These are phyloP conservation scores for Maccullochella peelii DNA, from an alignment of 2,113 vertebrate genomes.

Conservation along the genomic window DNA sequence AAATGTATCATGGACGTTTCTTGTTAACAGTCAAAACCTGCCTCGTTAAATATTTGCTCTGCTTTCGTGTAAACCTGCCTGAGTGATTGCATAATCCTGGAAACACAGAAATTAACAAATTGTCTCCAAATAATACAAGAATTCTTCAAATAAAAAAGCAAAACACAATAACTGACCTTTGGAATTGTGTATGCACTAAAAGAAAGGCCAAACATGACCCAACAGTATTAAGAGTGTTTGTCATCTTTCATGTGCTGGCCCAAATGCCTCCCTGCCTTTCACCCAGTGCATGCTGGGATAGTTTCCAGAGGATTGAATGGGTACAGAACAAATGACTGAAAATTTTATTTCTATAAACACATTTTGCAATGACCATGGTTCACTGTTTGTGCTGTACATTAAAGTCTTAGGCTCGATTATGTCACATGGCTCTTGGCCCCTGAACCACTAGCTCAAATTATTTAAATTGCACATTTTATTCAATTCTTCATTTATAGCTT, in stretches of 20 bases:
- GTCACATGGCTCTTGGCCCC: neutral
- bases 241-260: neutral
- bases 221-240: neutral
- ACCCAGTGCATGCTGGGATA: slow-evolving; percentile 10
- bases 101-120: slow-evolving; percentile 4
- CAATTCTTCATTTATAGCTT: neutral
- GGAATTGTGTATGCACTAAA: neutral
- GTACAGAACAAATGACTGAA: neutral
- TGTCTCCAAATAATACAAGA: no score
- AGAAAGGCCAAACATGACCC: neutral
- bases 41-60: slow-evolving; percentile 75
- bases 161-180: neutral
- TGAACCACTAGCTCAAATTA: no score
- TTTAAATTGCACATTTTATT: neutral
- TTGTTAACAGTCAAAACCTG: slow-evolving; percentile 6
- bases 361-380: neutral
- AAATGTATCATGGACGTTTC: neutral
- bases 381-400: neutral
- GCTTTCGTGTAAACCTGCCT: slow-evolving; percentile 17
- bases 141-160: neutral
- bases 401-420: no score
- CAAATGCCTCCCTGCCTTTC: neutral
- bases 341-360: neutral
- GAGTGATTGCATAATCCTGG: slow-evolving; percentile 41
- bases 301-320: neutral